Evolutionary conservation across 2,888 invertebrate genomes (phyloP).

Genomic region (Palloptera scutellata): DNA sequence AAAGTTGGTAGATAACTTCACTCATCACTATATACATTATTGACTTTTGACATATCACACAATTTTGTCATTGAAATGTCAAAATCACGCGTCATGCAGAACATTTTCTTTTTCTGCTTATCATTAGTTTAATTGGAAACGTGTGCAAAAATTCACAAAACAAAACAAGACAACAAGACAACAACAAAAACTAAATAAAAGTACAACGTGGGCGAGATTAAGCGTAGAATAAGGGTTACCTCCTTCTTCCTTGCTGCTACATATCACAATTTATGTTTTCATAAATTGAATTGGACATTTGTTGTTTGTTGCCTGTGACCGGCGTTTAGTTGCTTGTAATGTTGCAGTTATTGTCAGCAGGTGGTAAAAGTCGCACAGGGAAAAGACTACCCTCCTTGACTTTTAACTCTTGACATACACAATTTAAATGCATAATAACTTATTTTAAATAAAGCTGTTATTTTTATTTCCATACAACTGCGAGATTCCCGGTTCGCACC

Average conservation of each 20-base stretch:
- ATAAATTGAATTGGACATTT: neutral
- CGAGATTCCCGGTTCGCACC: too few relatives aligned
- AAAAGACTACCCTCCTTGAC: too few relatives aligned
- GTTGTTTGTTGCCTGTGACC: too few relatives aligned
- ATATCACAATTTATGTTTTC: neutral
- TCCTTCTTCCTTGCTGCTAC: neutral
- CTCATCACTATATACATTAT: neutral
- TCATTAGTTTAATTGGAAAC: conserved; percentile 62
- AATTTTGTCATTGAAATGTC: conserved; percentile 34
- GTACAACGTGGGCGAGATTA: neutral
- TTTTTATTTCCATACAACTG: too few relatives aligned
- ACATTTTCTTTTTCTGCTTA: conserved; percentile 43
- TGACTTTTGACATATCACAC: conserved; percentile 25
- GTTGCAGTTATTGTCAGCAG: neutral
- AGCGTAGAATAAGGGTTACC: neutral
- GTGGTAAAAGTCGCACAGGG: too few relatives aligned
- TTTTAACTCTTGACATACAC: too few relatives aligned
- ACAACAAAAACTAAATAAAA: too few relatives aligned
- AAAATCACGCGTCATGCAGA: conserved; percentile 36
- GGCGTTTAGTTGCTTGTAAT: conserved; percentile 4
- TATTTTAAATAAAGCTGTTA: too few relatives aligned
- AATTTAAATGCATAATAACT: too few relatives aligned
- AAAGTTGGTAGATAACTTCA: too few relatives aligned
- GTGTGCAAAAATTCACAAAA: conserved; percentile 39
- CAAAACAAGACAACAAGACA: too few relatives aligned